phyloP scores from a whole-genome alignment of 2,888 invertebrate species.

The Hedychridium roseum region DNA sequence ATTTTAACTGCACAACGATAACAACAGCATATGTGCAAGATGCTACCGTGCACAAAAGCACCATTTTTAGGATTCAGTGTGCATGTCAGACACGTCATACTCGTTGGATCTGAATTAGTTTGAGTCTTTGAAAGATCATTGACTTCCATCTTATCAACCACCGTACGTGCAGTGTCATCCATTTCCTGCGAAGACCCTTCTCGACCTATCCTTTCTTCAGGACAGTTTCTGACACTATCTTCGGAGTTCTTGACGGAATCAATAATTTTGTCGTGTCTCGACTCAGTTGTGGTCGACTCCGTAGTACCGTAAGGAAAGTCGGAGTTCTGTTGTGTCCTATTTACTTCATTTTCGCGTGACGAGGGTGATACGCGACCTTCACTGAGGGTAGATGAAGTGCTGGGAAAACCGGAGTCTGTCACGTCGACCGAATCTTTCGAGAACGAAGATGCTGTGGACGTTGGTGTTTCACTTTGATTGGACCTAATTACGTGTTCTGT shows the following conservation, averaged over 20 bases:
- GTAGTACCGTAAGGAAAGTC: too few species aligned
- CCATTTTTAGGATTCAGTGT: constrained; percentile 72
- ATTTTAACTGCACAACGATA: constrained; percentile 75
- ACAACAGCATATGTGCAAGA: constrained; percentile 76
- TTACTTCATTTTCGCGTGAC: background rate
- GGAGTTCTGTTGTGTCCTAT: background rate
- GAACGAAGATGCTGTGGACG: background rate
- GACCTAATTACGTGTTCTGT: constrained; percentile 2
- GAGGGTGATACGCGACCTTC: background rate
- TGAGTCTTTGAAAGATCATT: background rate
- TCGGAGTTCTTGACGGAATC: too few species aligned
- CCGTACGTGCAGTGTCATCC: too few species aligned
- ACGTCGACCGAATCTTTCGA: background rate
- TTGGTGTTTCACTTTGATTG: background rate
- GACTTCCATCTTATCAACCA: too few species aligned
- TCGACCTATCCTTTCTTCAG: too few species aligned
- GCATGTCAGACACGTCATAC: constrained; percentile 70
- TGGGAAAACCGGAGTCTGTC: background rate
- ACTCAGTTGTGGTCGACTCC: too few species aligned
- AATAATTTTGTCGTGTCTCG: too few species aligned
- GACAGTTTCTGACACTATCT: too few species aligned
- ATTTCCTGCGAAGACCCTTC: too few species aligned
- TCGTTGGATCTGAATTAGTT: background rate
- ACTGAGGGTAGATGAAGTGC: background rate
- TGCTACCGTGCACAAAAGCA: constrained; percentile 73